Base-by-base conservation (phyloP, 2,797 vertebrate species). In the Karalla daura region DNA sequence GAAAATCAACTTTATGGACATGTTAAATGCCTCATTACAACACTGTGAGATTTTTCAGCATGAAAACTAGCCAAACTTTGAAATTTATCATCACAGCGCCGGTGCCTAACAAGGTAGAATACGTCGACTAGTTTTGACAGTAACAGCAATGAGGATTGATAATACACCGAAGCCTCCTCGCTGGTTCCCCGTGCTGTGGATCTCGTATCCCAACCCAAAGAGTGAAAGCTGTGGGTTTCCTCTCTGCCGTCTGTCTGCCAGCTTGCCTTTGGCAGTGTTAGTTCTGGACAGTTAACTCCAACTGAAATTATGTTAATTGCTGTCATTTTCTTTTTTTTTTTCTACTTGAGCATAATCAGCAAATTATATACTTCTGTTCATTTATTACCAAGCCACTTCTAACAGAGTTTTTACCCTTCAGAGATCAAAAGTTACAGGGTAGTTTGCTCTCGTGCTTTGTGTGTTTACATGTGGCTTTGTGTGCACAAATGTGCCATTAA, bases 221-320 rank as follows among this genome's bases (percentile, higher is more conserved):
- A 85, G 79, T 65, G 78, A 77, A 80, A 87, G 76, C 80, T 75
- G 80, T 80, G 80, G 87, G 78, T 89, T 82, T 85, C 81, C 82
- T 81, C 81, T 64, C 54, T 70, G 85, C 87, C 86, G 70, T 90
- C 89, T 89, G 89, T 90, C 88, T 91, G 90, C 90, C 92, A 91
- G 91, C 91, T 92, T 92, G 92, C 92, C 91, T 92, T 93, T 92
- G 90, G 92, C 92, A 80, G 86, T 90, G 92, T 94, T 94, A 94
- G 93, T 93, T 94, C 92, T 94, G 93, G 92, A 92, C 92, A 92
- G 94, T 94, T 94, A 93, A 94, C 93, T 94, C 92, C 91, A 81
- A 90, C 91, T 92, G 90, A 90, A 92, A 92, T 92, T 91, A 91
- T 94, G 86, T 93, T 93, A 93, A 94, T 94, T 91, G 91, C 90